Evolutionary conservation across 2,113 vertebrate species (phyloP), one percentile per base, ranked within the genome.

Genomic region (Tursiops truncatus): DNA sequence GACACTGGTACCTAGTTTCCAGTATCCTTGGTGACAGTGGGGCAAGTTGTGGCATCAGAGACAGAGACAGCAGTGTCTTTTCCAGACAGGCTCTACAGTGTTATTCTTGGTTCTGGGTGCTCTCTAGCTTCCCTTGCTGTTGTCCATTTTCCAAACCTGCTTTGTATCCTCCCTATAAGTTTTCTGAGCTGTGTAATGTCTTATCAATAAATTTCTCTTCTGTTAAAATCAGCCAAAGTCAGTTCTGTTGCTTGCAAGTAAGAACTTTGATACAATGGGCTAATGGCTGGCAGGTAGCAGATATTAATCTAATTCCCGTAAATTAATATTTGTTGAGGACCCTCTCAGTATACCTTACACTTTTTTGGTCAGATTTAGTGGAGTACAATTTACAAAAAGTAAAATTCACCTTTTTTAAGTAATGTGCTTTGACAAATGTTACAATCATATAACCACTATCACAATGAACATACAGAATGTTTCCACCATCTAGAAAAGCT

Each of bases 351-450:
- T 67, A 94, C 31, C 23, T 7, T 44, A 53, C 44, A 84, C 71
- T 88, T 53, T 12, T 12, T 9, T 0, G 3, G 31, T 71, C 74
- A 53, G 13, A 88, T 81, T 80, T 70, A 92, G 56, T 56, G 14
- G 8, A n/a, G 33, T 63, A 70, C 26, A 80, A 60, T 58, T 94
- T 92, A 94, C 38, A 95, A 63, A 82, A 97, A 77, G 44, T 93
- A 79, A 87, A 94, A 79, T 41, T 50, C 44, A 68, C 15, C n/a
- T 79, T 95, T 84, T 83, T 83, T 31, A 95, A 95, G 31, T 58
- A 76, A 68, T 14, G 33, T 71, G 7, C n/a, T 82, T 93, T 87
- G 53, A 76, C 5, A 90, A 88, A 82, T 68, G 25, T 68, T 76
- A 81, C 2, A 93, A 50, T 50, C 60, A 58, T 85, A 60, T 76